Evolutionary conservation across 2,888 invertebrate genomes (phyloP), one percentile per base, ranked within the genome.

Genomic region (Autographa gamma): DNA sequence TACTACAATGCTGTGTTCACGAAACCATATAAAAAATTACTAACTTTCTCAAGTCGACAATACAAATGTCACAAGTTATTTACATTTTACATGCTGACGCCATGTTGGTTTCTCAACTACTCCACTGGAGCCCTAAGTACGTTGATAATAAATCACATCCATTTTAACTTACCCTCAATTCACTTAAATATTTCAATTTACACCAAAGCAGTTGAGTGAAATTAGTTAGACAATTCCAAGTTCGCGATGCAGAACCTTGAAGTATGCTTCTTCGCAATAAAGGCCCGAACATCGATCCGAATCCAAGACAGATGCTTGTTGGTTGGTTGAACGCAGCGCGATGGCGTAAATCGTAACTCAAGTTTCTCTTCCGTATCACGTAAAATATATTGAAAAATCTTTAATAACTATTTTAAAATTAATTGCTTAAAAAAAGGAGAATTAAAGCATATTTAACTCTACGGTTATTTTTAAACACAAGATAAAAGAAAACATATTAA

Each of bases 201-300:
- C 95, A 96, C 97, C 97, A 97, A 92, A 97, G 91, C 83, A 94
- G 91, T 92, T 96, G 96, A 85, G 96, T 96, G 85, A 97, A 96
- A 93, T 96, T 96, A 85, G 96, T 93, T 88, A 97, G 91, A 91
- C 96, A 96, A 95, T 97, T 96, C 97, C 97, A 97, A 96, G 97
- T 97, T 93, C 96, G 96, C 86, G 96, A 95, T 89, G 97, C 97
- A 91, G 97, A 97, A 93, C 96, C 97, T 96, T 97, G 97, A 96
- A 97, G 94, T 93, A 96, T 94, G 93, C 96, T 96, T 96, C 96
- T 96, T 95, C 95, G 96, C 93, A 96, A 91, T 93, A 96, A 95
- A 95, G 96, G 96, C 93, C 96, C 96, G 94, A 97, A 97, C 97
- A 97, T 97, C 96, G 97, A 97, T 97, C 96, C 96, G 96, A 96